Evolutionary conservation across 2,797 vertebrate species (phyloP), one percentile per base, ranked within the genome.

Genomic region (Pampus argenteus): DNA sequence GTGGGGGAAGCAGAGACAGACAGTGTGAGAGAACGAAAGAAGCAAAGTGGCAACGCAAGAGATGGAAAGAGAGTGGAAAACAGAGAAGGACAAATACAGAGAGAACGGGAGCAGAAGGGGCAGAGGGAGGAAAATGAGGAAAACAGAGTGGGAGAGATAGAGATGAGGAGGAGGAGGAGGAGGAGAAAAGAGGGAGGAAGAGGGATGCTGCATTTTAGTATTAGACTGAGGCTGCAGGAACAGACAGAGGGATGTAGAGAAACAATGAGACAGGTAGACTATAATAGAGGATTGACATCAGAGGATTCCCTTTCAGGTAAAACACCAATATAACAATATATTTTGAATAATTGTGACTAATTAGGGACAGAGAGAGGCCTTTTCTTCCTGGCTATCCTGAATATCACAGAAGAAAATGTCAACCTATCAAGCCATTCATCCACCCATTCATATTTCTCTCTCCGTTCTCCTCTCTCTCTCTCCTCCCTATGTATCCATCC

Each of bases 191-290:
- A 15, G 48, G 75, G 71, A 77, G 69, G 68, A 74, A 69, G 59
- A 67, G 86, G 83, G 78, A 82, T 84, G 86, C 83, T 91, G 89
- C 79, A 79, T 84, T 90, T 88, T 74, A 84, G 80, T 83, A 79
- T 88, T 76, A 85, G 86, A 84, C 81, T 67, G 86, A 81, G 74
- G 76, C 82, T 84, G 74, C 83, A 82, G 76, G 75, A 83, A 84
- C 76, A 87, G 76, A 82, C 73, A 82, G 63, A 76, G 64, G 74
- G 77, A 82, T 65, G 74, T 54, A 70, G 60, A 71, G 47, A 71
- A 83, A 72, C 44, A n/a, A 85, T 78, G 78, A 80, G 73, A 67
- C 42, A 74, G 61, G 76, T 79, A 82, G 44, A 83, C 82, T 86
- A 69, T 71, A 78, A 48, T 44, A 81, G 28, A 61, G 28, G n/a